phyloP scores from a whole-genome alignment of 2,797 vertebrate species.

The Leptatherina wallacei region DNA sequence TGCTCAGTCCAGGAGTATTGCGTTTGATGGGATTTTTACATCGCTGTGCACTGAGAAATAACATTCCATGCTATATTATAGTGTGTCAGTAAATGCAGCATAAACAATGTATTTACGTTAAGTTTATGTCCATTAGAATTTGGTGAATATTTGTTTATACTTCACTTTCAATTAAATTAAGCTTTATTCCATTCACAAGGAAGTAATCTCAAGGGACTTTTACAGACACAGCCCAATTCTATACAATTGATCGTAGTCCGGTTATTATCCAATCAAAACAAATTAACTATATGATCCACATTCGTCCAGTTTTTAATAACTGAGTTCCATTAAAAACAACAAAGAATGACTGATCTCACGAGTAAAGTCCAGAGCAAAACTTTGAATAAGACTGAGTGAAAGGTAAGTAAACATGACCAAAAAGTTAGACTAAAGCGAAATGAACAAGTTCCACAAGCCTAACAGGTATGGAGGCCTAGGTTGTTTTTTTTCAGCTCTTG shows the following conservation, averaged over 20 bases:
- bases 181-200: background rate
- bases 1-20: background rate
- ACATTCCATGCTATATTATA: background rate
- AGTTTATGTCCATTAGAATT: background rate
- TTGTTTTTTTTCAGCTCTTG: background rate
- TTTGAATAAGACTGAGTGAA: background rate
- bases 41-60: background rate
- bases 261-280: too few relatives aligned
- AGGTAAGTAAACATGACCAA: conserved; percentile 2
- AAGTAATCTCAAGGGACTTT: too few relatives aligned
- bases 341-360: background rate
- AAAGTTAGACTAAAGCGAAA: background rate
- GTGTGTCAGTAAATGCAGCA: background rate
- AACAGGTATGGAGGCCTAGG: background rate
- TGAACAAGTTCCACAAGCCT: background rate
- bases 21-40: background rate
- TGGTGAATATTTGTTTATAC: background rate
- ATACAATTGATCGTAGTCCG: too few relatives aligned
- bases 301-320: too few relatives aligned
- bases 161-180: background rate
- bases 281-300: too few relatives aligned
- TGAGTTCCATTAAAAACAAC: background rate
- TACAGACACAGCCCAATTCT: too few relatives aligned
- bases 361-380: background rate
- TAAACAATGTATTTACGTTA: background rate